Base-by-base conservation (phyloP, 1,140 invertebrate genomes). In the Panulirus ornatus region DNA sequence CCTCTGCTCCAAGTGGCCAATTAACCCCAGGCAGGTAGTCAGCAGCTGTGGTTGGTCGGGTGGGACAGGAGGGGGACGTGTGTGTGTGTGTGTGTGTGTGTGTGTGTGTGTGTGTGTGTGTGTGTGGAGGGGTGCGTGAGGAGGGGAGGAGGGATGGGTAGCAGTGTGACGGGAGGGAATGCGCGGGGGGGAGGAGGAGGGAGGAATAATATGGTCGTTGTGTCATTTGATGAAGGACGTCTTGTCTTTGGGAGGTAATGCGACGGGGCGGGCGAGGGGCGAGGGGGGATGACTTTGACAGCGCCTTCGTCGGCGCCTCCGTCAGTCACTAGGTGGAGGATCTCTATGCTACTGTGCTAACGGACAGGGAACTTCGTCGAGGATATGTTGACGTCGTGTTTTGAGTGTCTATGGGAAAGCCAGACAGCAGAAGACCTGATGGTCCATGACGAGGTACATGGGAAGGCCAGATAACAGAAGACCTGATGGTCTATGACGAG, bases 1-100 rank as follows among this genome's bases (percentile, higher is more conserved):
- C 14, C 19, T 42, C 36, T 42, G 73, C 76, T n/a, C 38, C 76
- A 54, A 81, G 78, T 81, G 78, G 78, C 78, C 78, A 81, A 81
- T 81, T 81, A 81, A 54, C 44, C 51, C 44, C 78, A 81, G 78
- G 78, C 30, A 44, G 38, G 34, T n/a, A 27, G 22, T 2, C 8
- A 22, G n/a, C 0, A 22, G 73, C 8, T 8, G 16, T 8, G 9
- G 30, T 14, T 6, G 22, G 36, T 3, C 19, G 5, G 75, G 38
- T 6, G 38, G 14, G 38, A 8, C 0, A 19, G 27, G 27, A 0
- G 8, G 27, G 30, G 2, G 22, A 38, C 19, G 27, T 16, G n/a
- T 9, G 42, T 19, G 75, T 19, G 14, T 19, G 30, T 71, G 70
- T 14, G 70, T 14, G 14, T 11, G 36, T 30, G 38, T 47, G 0